Percentiles rank a stretch among this genome's conserved stretches.
Conservation (phyloP, 2,797 vertebrate genomes). For the Acanthiza pusilla region DNA sequence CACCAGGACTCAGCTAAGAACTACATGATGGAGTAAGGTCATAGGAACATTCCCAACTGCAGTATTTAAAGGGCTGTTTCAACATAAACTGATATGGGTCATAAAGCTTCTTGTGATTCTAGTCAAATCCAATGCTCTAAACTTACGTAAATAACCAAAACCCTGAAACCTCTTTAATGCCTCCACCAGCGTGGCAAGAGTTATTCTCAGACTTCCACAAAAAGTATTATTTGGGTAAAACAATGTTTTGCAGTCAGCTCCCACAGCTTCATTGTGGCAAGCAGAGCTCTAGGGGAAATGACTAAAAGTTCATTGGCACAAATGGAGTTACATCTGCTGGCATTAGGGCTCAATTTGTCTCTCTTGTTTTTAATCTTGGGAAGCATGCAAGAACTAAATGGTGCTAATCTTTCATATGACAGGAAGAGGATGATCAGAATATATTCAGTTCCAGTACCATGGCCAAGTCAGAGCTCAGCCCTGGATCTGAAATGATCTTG, state of each 20-base stretch:
- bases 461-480: background rate
- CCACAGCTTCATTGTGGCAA: background rate
- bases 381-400: background rate
- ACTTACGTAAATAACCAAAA: background rate
- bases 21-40: background rate
- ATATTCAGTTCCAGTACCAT: background rate
- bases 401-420: background rate
- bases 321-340: constrained; percentile 21
- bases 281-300: background rate
- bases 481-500: background rate
- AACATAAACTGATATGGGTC: background rate
- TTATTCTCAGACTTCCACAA: background rate
- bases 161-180: background rate
- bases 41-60: background rate
- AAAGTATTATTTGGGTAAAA: background rate
- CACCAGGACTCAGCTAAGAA: background rate
- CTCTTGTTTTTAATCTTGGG: background rate
- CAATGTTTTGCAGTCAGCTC: background rate
- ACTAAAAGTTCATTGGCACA: background rate
- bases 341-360: constrained; percentile 24
- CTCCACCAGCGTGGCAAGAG: background rate
- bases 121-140: background rate
- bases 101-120: background rate
- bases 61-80: background rate
- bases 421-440: background rate